These are phyloP conservation scores for Cyprinodon brontotheroides DNA, from an alignment of 2,113 vertebrate species.

Conservation along the genomic window DNA sequence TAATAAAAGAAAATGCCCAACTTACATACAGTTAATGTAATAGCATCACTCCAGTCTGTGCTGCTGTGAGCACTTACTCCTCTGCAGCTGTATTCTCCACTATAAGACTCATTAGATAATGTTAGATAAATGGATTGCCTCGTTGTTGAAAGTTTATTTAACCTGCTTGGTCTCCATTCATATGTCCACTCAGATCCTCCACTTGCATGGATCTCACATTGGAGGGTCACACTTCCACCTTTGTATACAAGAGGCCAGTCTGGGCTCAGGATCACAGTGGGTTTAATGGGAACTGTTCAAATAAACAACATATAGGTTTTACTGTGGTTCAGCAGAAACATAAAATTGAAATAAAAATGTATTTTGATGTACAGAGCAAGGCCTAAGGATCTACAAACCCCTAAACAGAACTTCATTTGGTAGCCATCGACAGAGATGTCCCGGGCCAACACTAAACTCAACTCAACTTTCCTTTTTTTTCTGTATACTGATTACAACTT, in stretches of 20 bases:
- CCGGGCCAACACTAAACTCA: no score
- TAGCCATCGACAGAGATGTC: no score
- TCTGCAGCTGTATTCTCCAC: constrained; percentile 5
- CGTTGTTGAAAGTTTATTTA: background rate
- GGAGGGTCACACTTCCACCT: background rate
- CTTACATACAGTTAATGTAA: constrained; percentile 8
- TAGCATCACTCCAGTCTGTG: constrained; percentile 10
- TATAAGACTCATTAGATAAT: background rate
- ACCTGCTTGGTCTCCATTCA: background rate
- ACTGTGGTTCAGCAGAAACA: no score
- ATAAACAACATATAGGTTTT: no score
- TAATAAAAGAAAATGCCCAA: background rate
- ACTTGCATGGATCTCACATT: constrained; percentile 7
- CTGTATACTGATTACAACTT: no score
- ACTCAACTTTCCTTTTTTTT: no score
- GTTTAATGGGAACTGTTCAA: background rate
- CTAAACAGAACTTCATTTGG: no score
- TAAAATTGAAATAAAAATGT: no score
- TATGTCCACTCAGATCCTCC: constrained; percentile 1
- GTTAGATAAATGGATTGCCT: background rate
- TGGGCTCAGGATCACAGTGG: background rate
- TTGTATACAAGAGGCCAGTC: background rate
- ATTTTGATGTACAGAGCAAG: no score
- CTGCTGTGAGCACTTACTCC: background rate
- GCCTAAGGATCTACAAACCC: no score